Evolutionary conservation across 2,888 invertebrate species (phyloP), one percentile per base, ranked within the genome.

Genomic region (Andrena flavipes): DNA sequence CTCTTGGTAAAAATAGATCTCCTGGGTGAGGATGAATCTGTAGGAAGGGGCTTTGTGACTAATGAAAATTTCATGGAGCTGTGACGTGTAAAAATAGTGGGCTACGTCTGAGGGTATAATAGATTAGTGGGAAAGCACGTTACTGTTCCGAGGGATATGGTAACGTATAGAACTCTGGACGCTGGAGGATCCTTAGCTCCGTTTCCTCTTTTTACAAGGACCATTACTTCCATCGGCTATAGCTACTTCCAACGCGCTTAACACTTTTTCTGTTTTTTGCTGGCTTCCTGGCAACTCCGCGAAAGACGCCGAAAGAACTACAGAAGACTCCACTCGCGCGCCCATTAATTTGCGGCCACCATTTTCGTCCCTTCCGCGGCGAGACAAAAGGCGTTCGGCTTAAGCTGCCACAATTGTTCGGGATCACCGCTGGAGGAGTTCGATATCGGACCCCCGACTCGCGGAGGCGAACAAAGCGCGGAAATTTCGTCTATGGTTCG

Each of bases 241-340:
- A 81, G 75, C 82, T 51, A 71, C 82, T 81, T 80, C 82, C 82
- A 82, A 42, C 71, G 82, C 68, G 82, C 76, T 82, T 81, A 81
- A 82, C 82, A 82, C 67, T 82, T 82, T 82, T 82, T 82, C 67
- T 63, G 49, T 71, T 82, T 82, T 70, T 82, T 76, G 54, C 70
- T 8, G 29, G 67, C 71, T 82, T 82, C 76, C 82, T 82, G 82
- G 82, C 82, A 76, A 75, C 64, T 63, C 56, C 68, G 65, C 71
- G 63, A 70, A 71, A 82, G 82, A 82, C 64, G 70, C 42, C 71
- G 82, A 76, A 67, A 76, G 82, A 82, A 82, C 59, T 81, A 81
- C 82, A 76, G 82, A 82, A 75, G 71, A 81, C 76, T 82, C 82
- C 76, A 81, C 82, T 82, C 76, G 49, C 49, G 56, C 62, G 56